Evolutionary conservation across 2,113 vertebrate species (phyloP).

Genomic region (Porphyrio hochstetteri): DNA sequence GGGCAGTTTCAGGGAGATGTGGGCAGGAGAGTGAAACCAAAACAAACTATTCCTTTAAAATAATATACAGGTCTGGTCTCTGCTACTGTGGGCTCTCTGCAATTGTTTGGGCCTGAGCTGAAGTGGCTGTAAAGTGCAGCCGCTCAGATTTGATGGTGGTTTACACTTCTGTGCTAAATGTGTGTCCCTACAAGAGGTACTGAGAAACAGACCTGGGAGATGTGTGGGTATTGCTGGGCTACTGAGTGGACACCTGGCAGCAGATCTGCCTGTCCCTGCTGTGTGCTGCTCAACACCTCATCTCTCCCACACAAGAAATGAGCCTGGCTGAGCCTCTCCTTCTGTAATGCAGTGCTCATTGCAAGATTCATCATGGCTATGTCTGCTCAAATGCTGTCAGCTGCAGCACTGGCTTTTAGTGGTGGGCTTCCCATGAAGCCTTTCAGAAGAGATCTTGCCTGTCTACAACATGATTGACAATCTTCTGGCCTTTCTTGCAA

Average conservation of each 20-base stretch:
- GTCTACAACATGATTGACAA: background rate
- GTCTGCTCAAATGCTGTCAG: background rate
- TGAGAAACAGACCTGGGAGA: background rate
- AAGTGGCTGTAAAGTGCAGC: conserved; percentile 42
- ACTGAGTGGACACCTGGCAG: background rate
- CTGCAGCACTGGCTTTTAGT: background rate
- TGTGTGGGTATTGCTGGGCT: background rate
- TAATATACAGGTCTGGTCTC: background rate
- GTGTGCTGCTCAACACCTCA: background rate
- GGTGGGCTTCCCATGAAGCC: background rate
- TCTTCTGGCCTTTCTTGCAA: background rate
- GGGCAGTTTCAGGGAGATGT: background rate
- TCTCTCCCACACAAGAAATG: background rate
- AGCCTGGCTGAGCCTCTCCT: background rate
- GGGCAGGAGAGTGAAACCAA: conserved; percentile 10
- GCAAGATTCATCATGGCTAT: background rate
- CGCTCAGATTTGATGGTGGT: conserved; percentile 16
- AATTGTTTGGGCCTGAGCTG: conserved; percentile 33
- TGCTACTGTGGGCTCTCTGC: background rate
- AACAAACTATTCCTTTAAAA: conserved; percentile 6
- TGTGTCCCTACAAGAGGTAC: background rate
- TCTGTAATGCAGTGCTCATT: background rate
- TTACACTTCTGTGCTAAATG: conserved; percentile 5
- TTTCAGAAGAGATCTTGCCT: background rate
- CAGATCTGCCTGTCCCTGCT: background rate